phyloP scores from a whole-genome alignment of 37 sponge, comb jelly and placozoan species.

The Haliclona indistincta region DNA sequence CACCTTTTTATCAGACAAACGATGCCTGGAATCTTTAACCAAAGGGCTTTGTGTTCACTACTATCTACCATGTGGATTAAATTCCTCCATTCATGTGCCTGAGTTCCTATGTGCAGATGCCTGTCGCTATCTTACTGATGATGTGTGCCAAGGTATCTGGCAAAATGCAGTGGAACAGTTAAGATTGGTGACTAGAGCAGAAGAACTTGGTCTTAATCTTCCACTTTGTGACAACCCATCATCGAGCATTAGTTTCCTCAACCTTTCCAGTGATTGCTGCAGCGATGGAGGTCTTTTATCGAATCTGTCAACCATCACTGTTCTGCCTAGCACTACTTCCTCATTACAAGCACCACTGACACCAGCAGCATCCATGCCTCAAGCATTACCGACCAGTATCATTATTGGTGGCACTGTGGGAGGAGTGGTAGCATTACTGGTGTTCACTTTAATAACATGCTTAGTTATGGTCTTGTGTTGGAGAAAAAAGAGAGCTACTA shows the following conservation, averaged over 20 bases:
- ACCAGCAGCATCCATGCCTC: no score
- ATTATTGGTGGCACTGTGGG: no score
- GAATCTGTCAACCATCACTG: no score
- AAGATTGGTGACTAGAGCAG: background rate
- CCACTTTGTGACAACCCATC: background rate
- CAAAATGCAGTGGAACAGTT: no score
- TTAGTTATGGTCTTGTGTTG: no score
- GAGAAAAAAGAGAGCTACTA: no score
- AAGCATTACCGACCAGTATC: no score
- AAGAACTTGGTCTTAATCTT: background rate
- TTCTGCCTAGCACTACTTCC: no score
- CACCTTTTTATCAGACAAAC: background rate
- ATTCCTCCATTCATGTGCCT: background rate
- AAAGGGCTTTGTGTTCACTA: background rate
- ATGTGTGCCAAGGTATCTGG: background rate
- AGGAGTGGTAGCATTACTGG: no score
- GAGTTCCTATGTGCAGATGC: background rate
- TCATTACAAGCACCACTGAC: no score
- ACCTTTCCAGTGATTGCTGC: background rate
- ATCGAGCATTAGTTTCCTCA: background rate
- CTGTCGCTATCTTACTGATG: background rate
- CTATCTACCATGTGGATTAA: background rate
- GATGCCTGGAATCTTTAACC: background rate
- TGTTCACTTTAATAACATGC: no score
- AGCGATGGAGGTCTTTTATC: background rate